These are phyloP conservation scores for Perizoma flavofasciatum DNA, from an alignment of 2,888 invertebrate genomes.

Conservation along the genomic window DNA sequence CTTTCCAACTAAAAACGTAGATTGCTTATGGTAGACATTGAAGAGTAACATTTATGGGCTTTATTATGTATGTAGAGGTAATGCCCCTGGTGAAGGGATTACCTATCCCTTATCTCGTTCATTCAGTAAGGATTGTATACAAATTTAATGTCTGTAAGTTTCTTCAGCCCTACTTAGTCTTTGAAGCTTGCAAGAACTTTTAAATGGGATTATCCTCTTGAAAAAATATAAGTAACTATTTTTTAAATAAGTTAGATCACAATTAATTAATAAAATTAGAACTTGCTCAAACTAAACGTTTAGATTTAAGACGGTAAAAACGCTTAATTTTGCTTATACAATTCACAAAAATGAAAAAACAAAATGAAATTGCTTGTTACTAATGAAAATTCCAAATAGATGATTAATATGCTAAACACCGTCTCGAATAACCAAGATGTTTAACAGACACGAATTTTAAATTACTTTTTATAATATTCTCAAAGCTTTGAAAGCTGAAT, in stretches of 20 bases:
- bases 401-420: constrained; percentile 35
- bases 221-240: not conserved
- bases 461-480: constrained; percentile 22
- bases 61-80: no score
- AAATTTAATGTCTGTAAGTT: no score
- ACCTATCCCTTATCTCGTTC: no score
- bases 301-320: not conserved
- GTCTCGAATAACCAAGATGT: constrained; percentile 24
- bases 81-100: no score
- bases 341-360: constrained; percentile 26
- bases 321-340: constrained; percentile 11
- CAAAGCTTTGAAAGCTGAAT: not conserved
- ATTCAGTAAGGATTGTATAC: no score
- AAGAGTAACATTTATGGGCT: no score
- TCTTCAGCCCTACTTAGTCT: no score
- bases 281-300: not conserved
- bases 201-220: not conserved
- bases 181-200: constrained; percentile 2
- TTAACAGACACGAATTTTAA: constrained; percentile 21
- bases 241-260: no score
- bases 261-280: no score
- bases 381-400: constrained; percentile 35
- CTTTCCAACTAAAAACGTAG: no score
- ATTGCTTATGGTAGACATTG: no score
- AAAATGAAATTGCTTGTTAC: constrained; percentile 30